Percentiles rank a stretch among this genome's conserved stretches.
These are phyloP conservation scores for Tinamus major DNA, from an alignment of 2,797 vertebrate species.

Conservation along the genomic window DNA sequence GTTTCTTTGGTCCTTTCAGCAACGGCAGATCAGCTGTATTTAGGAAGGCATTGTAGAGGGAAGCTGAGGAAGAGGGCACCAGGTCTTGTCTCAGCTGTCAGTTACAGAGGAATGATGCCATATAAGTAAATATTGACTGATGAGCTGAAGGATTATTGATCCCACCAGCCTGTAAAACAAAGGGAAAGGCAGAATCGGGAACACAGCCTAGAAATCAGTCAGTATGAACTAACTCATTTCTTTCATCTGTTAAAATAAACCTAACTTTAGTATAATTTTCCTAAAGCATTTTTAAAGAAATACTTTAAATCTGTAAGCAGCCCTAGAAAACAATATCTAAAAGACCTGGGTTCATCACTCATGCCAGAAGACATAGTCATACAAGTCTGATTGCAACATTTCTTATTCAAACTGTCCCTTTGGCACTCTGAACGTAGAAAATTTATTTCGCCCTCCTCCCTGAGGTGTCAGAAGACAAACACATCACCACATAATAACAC, in stretches of 20 bases:
- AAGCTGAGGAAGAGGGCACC: background rate
- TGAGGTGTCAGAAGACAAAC: constrained; percentile 43
- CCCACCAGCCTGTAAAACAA: background rate
- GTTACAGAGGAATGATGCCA: background rate
- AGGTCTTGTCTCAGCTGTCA: constrained; percentile 39
- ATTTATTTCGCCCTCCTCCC: background rate
- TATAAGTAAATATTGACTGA: constrained; percentile 37
- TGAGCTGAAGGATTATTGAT: constrained; percentile 9
- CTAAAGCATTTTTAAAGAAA: background rate
- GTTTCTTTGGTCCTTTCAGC: background rate
- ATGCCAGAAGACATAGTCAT: background rate
- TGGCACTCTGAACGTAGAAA: background rate
- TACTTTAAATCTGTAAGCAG: background rate
- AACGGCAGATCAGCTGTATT: background rate
- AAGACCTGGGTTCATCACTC: background rate
- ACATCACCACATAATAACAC: constrained; percentile 25
- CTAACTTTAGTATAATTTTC: background rate
- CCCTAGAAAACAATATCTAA: constrained; percentile 18
- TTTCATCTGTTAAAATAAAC: constrained; percentile 10
- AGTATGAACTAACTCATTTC: background rate
- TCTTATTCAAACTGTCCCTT: constrained; percentile 38
- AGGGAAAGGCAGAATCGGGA: background rate
- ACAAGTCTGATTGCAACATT: background rate
- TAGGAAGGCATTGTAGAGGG: background rate
- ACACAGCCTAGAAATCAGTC: background rate